Evolutionary conservation across 2,797 vertebrate species (phyloP), one percentile per base, ranked within the genome.

Genomic region (Gobionotothen gibberifrons): DNA sequence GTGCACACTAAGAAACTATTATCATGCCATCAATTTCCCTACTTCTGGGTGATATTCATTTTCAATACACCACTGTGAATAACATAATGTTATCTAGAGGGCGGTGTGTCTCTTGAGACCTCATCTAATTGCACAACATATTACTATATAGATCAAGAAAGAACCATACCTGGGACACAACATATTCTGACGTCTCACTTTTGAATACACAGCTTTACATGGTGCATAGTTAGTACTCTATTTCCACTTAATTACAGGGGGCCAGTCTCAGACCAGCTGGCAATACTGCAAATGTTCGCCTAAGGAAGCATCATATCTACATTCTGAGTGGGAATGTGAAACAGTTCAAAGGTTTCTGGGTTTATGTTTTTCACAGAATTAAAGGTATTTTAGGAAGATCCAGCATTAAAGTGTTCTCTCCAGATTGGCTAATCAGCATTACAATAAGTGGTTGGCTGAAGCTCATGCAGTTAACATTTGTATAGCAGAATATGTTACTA

Each of bases 231-330:
- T 26, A 16, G 53, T 60, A 15, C 46, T 56, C 2, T 2, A 57
- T 64, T 74, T 21, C 17, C 36, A 32, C 29, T 65, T 58, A 67
- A 70, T 21, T 48, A 71, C 42, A 72, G 55, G n/a, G 19, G 60
- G 54, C 52, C 61, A 58, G 69, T 40, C 21, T 73, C 57, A 46
- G 62, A 71, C 32, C 79, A 82, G 74, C 73, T 86, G 76, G 32
- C 22, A 49, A 48, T 64, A 59, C 64, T 67, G 47, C 48, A 72
- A 72, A 86, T 74, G 59, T 69, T 56, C 16, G 4, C 72, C 74
- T 26, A 10, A 67, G 46, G 68, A 70, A 61, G 40, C 49, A 49
- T 73, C 5, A 63, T 6, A 46, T 60, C 70, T 77, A 42, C 59
- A 76, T 78, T 65, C 51, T 61, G 52, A 39, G 26, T 19, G 44